phyloP scores from a whole-genome alignment of 2,113 vertebrate species.

The Oncorhynchus masou region DNA sequence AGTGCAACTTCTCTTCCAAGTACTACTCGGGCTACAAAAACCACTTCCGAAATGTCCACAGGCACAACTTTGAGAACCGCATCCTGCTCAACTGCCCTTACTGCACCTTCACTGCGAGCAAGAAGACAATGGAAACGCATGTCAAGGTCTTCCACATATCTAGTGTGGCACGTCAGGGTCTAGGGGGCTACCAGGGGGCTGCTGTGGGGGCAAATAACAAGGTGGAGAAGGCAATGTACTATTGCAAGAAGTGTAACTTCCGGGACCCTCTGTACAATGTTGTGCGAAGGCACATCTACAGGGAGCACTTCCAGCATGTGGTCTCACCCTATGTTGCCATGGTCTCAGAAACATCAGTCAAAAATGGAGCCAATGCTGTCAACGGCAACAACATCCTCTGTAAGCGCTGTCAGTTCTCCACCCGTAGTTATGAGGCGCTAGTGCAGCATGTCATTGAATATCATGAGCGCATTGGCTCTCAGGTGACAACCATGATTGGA shows the following conservation, averaged over 20 bases:
- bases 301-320: constrained; percentile 98
- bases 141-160: constrained; percentile 96
- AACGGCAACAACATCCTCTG: constrained; percentile 89
- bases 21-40: constrained; percentile 99
- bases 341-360: constrained; percentile 86
- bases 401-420: constrained; percentile 94
- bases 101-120: constrained; percentile 93
- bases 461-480: constrained; percentile 93
- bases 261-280: constrained; percentile 94
- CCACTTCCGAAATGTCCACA: constrained; percentile 98
- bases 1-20: constrained; percentile 95
- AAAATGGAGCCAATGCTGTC: constrained; percentile 77
- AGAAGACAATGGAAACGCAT: constrained; percentile 95
- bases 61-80: constrained; percentile 90
- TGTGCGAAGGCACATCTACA: constrained; percentile 97
- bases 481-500: constrained; percentile 97
- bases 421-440: constrained; percentile 92
- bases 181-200: constrained; percentile 49
- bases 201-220: constrained; percentile 76
- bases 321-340: constrained; percentile 90
- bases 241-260: constrained; percentile 98
- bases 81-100: constrained; percentile 96
- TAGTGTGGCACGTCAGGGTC: constrained; percentile 76
- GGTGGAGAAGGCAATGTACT: constrained; percentile 94
- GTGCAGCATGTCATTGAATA: constrained; percentile 97